Evolutionary conservation across 2,888 invertebrate species (phyloP), one percentile per base, ranked within the genome.

Genomic region (Xestobium rufovillosum): DNA sequence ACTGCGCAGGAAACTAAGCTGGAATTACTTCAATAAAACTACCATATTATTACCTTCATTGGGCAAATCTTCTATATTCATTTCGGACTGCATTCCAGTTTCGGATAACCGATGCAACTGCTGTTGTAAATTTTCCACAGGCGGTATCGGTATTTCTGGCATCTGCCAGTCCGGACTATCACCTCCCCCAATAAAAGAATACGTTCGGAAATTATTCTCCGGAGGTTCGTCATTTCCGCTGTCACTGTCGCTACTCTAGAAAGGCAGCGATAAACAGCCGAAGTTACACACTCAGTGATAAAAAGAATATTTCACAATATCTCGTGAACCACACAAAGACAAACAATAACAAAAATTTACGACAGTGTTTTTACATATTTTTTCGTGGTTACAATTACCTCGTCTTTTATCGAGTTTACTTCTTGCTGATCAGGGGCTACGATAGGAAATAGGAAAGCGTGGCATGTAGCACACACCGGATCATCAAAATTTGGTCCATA

Each of bases 171-270:
- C n/a, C n/a, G n/a, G n/a, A n/a, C n/a, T n/a, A n/a, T n/a, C n/a
- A n/a, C n/a, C n/a, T n/a, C n/a, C n/a, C n/a, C n/a, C n/a, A n/a
- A n/a, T n/a, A n/a, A n/a, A n/a, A n/a, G n/a, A n/a, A n/a, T n/a
- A n/a, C n/a, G n/a, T n/a, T 19, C 23, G 23, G 23, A 19, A 19
- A 19, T 19, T 19, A 19, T 19, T 19, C 23, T 19, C 23, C 6
- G 23, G 23, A 19, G 92, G 92, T 59, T 95, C 94, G 60, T 95
- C 95, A 60, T 91, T 95, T 1, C 94, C 95, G 0, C 91, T 92
- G 62, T 94, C 61, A 33, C 59, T 59, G 35, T 59, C 90, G 54
- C 91, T 91, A 3, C 84, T 83, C 67, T 78, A 76, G 75, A 78
- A 51, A 14, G 51, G 23, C 23, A 19, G n/a, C n/a, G n/a, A n/a